Base-by-base conservation (phyloP, 2,797 vertebrate species). In the Corythornis leucogaster region DNA sequence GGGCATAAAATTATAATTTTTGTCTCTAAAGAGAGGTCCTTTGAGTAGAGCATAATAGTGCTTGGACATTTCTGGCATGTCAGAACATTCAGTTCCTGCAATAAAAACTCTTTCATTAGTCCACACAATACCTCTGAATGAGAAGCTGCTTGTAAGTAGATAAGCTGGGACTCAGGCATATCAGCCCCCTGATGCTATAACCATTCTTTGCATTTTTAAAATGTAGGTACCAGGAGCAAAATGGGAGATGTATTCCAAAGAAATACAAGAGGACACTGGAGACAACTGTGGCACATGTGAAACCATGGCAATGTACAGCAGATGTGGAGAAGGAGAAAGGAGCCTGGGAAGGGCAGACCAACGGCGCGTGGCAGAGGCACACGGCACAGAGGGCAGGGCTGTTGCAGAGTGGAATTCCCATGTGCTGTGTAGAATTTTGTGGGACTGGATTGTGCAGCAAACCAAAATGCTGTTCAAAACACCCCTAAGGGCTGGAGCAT, bases 1-100 rank as follows among this genome's bases (percentile, higher is more conserved):
- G 93, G 92, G 94, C 89, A 97, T 95, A 96, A 96, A 96, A 97
- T 97, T 95, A 96, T 75, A 88, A 90, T 97, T 97, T 97, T 92
- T 95, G 84, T 96, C 96, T 97, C 93, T 94, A 96, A 97, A 97
- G 96, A 96, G 93, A 95, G 61, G 86, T 85, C 80, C 85, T 95
- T 93, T 96, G 94, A 98, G 96, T 92, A 89, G 61, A 95, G 48
- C 91, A 90, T 80, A 92, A 95, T 93, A 96, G 95, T n/a, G 35
- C 78, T 92, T 84, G 95, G 88, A 92, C 96, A 96, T 96, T 97
- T 96, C 92, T 94, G 95, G 95, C 96, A 95, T 83, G 92, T 92
- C 91, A 92, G 97, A 97, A 97, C 96, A 97, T 88, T 95, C 89
- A 96, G 97, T 97, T 89, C 96, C 93, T 80, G 80, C 93, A 90